Evolutionary conservation across 2,797 vertebrate genomes (phyloP), one percentile per base, ranked within the genome.

Genomic region (Remorina albescens): DNA sequence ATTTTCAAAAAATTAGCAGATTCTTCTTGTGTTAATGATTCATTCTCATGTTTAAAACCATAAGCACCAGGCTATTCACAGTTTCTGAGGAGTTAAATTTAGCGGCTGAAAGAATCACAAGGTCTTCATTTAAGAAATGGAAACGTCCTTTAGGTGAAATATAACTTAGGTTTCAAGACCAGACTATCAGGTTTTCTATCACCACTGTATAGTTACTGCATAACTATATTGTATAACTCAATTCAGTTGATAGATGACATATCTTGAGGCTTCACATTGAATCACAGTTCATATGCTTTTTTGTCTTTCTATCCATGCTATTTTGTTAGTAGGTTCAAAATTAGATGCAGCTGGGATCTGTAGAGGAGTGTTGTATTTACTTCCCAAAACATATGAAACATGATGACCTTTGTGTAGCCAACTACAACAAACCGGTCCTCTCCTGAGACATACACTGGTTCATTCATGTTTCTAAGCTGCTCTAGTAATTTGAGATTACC

Each of bases 401-500:
- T 2, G 18, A 39, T 64, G 78, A 87, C 76, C 82, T 86, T 67
- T 76, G 71, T 77, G 66, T 58, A 39, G 82, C 76, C 74, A 82
- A 83, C 79, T 49, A 66, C 51, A 70, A 30, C 66, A 21, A 66
- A 67, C 64, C 10, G 53, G 46, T 67, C 66, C 81, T 77, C 68
- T 78, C 77, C 59, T 37, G 49, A 76, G 71, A 68, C 74, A 6
- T 13, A 82, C 82, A 80, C 60, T 64, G 63, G 41, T 74, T 83
- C 76, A 84, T 84, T 88, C 86, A 80, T 84, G 76, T 57, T 80
- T 78, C 84, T 74, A 81, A 85, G 70, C 67, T 63, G 55, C 61
- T 44, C 50, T 86, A 81, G 83, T 86, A 84, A 88, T 83, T 72
- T 79, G 67, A 85, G 76, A 88, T 85, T 82, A 86, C 77, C 70